These are phyloP conservation scores for Phalloptychus januarius DNA, from an alignment of 2,797 vertebrate genomes.

Conservation along the genomic window DNA sequence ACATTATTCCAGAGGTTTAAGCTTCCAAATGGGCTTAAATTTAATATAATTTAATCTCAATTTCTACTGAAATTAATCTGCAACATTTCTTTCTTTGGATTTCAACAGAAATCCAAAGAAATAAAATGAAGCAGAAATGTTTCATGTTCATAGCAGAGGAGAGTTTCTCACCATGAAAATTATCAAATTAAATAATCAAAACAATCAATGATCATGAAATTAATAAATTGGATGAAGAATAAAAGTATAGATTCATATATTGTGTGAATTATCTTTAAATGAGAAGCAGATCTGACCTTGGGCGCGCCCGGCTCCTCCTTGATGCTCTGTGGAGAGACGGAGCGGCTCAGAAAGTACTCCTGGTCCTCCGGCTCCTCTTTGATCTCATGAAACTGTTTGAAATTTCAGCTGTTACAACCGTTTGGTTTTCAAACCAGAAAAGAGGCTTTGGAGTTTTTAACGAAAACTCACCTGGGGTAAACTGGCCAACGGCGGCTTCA, in stretches of 20 bases:
- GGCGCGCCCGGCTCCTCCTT: constrained; percentile 88
- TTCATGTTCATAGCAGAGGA: neutral
- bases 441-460: neutral
- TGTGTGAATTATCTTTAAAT: neutral
- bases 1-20: too few species aligned
- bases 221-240: neutral
- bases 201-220: neutral
- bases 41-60: too few species aligned
- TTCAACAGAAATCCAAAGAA: too few species aligned
- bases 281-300: constrained; percentile 78
- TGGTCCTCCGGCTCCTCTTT: constrained; percentile 94
- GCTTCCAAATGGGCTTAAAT: too few species aligned
- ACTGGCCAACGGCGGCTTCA: constrained; percentile 8
- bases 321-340: constrained; percentile 70
- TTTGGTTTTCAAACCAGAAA: neutral
- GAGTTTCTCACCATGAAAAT: neutral
- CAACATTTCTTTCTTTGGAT: too few species aligned
- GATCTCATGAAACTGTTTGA: constrained; percentile 78
- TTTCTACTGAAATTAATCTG: too few species aligned
- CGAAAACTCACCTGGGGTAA: constrained; percentile 34
- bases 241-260: neutral
- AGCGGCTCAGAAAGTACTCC: constrained; percentile 85
- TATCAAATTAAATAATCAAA: neutral
- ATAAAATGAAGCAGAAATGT: neutral
- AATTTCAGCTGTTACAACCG: neutral